Evolutionary conservation across 2,888 invertebrate species (phyloP).

Genomic region (Phania funesta): DNA sequence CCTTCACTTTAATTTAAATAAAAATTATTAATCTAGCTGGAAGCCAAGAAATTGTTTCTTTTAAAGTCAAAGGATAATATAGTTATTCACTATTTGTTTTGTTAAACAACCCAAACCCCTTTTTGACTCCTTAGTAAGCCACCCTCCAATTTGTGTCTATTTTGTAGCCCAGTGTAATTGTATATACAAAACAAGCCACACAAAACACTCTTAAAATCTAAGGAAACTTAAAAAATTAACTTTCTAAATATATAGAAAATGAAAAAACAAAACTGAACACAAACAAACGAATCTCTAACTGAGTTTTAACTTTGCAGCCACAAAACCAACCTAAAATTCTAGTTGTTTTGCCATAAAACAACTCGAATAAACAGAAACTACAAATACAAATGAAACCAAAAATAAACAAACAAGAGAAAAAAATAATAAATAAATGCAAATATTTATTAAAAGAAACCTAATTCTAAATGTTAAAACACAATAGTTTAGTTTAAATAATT

Average conservation of each 20-base stretch:
- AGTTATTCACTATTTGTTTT: no score
- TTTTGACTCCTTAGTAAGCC: no score
- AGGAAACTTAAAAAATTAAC: background rate
- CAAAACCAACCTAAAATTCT: background rate
- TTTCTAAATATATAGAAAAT: conserved; percentile 1
- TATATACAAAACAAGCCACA: background rate
- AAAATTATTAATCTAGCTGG: no score
- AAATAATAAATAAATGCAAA: conserved; percentile 4
- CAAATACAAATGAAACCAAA: background rate
- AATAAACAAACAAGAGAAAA: background rate
- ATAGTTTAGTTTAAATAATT: conserved; percentile 48
- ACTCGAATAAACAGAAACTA: conserved; percentile 12
- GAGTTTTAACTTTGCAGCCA: conserved; percentile 18
- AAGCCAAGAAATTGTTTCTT: no score
- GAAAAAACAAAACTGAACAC: background rate
- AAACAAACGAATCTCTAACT: background rate
- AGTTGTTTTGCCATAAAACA: conserved; percentile 27
- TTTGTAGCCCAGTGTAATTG: background rate
- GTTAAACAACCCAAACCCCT: no score
- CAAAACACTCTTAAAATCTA: background rate
- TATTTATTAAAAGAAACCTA: background rate
- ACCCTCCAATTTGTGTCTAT: no score
- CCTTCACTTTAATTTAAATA: no score
- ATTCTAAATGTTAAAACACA: conserved; percentile 62
- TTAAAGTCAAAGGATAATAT: no score